A percentile compares a stretch with the other conserved stretches of the same genome.
Conservation (phyloP, 2,888 invertebrate species). For the Drosophila emarginata region DNA sequence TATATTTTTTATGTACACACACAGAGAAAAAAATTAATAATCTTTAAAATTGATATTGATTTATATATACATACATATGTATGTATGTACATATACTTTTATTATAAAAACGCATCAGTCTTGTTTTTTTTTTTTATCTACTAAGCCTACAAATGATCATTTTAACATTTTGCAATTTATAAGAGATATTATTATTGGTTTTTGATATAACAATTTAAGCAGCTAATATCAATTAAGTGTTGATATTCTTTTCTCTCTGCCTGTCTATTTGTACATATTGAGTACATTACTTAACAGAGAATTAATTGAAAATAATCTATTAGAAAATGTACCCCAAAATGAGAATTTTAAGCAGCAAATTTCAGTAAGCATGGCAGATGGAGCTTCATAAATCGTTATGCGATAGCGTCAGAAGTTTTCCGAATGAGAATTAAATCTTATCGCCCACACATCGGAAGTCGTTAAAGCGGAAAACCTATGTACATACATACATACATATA, state of each 20-base stretch:
- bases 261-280: neutral
- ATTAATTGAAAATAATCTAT: constrained; percentile 6
- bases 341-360: neutral
- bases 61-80: neutral
- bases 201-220: neutral
- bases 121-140: neutral
- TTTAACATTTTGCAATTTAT: neutral
- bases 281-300: neutral
- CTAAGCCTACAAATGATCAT: neutral
- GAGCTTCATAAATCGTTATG: constrained; percentile 34
- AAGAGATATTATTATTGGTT: neutral
- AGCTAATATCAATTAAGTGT: neutral
- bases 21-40: neutral
- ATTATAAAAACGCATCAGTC: neutral
- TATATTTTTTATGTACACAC: neutral
- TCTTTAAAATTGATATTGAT: neutral
- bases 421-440: constrained; percentile 69
- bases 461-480: constrained; percentile 48
- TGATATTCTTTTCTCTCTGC: neutral
- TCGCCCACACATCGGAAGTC: constrained; percentile 65
- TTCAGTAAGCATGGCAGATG: constrained; percentile 3
- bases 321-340: neutral
- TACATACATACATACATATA: neutral
- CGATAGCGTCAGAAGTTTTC: constrained; percentile 65
- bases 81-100: neutral